These are phyloP conservation scores for Ennomos erosarius DNA, from an alignment of 2,888 invertebrate species.

Conservation along the genomic window DNA sequence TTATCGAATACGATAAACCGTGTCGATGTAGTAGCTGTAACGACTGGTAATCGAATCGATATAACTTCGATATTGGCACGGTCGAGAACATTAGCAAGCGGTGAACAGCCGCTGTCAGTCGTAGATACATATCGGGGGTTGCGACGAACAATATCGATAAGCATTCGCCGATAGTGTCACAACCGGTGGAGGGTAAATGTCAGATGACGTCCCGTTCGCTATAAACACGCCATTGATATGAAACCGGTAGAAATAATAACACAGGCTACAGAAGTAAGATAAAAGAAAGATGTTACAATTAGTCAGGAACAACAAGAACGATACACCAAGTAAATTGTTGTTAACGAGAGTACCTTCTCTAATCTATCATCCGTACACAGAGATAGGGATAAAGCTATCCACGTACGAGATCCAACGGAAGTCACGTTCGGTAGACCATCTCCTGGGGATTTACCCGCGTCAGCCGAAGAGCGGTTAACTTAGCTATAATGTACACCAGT, in stretches of 20 bases:
- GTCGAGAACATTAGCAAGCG: conserved; percentile 39
- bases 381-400: conserved; percentile 36
- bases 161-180: conserved; percentile 43
- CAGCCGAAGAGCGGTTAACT: conserved; percentile 53
- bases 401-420: conserved; percentile 34
- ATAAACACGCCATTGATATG: conserved; percentile 7
- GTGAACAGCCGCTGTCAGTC: conserved; percentile 44
- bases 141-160: conserved; percentile 48
- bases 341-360: conserved; percentile 15
- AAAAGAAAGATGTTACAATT: conserved; percentile 8
- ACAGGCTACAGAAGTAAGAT: background rate
- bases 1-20: conserved; percentile 31
- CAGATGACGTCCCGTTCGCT: conserved; percentile 13
- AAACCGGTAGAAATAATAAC: conserved; percentile 2
- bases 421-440: conserved; percentile 48
- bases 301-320: conserved; percentile 10
- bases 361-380: conserved; percentile 37
- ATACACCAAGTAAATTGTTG: conserved; percentile 18
- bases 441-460: conserved; percentile 55
- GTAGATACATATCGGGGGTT: conserved; percentile 47
- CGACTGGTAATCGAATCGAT: conserved; percentile 27
- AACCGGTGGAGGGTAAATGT: conserved; percentile 36
- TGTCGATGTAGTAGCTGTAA: conserved; percentile 19
- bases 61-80: conserved; percentile 30
- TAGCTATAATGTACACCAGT: conserved; percentile 9